phyloP scores from a whole-genome alignment of 2,888 invertebrate species.

The Chironomus tentans region DNA sequence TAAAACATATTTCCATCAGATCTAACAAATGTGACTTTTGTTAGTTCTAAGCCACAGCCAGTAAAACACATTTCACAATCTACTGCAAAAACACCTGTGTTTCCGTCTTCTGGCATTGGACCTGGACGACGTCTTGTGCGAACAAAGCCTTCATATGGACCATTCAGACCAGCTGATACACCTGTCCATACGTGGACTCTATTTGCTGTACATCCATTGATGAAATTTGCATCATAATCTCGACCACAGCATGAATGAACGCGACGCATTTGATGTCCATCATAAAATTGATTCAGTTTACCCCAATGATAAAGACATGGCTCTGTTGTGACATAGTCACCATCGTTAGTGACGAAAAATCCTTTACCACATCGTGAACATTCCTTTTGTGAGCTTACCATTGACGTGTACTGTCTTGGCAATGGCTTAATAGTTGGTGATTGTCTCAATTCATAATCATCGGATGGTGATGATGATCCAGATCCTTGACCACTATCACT shows the following conservation, averaged over 20 bases:
- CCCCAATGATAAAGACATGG: constrained; percentile 87
- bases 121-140: constrained; percentile 46
- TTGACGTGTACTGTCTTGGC: constrained; percentile 35
- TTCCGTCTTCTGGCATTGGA: constrained; percentile 39
- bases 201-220: constrained; percentile 56
- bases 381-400: constrained; percentile 44
- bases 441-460: constrained; percentile 43
- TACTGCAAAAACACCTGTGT: constrained; percentile 61
- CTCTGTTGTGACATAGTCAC: constrained; percentile 62
- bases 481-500: constrained; percentile 49
- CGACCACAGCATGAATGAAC: constrained; percentile 56
- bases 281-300: constrained; percentile 50
- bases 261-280: constrained; percentile 30
- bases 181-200: constrained; percentile 72
- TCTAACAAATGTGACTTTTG: constrained; percentile 76
- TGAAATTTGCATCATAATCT: constrained; percentile 37
- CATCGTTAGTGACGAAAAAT: constrained; percentile 61
- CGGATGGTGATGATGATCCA: constrained; percentile 47
- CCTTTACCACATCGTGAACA: constrained; percentile 65
- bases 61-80: constrained; percentile 99
- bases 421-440: constrained; percentile 25
- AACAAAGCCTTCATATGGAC: constrained; percentile 60
- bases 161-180: constrained; percentile 58
- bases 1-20: constrained; percentile 66
- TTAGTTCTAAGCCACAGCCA: constrained; percentile 72